Evolutionary conservation across 2,113 vertebrate genomes (phyloP).

Genomic region (Ictalurus furcatus): DNA sequence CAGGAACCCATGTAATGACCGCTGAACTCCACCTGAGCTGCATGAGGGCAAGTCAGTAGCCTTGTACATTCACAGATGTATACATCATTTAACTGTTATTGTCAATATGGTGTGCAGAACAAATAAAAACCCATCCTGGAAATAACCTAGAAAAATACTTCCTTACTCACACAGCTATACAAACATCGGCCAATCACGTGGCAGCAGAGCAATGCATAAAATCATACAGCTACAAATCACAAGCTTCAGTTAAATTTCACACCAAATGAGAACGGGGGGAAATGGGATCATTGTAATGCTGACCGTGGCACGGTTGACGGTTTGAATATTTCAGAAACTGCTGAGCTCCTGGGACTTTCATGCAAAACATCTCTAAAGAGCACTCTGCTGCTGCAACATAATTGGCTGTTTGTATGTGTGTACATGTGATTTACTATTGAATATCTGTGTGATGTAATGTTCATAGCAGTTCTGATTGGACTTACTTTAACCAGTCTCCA

Average conservation of each 20-base stretch:
- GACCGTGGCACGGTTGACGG: not conserved
- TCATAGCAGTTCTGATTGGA: constrained; percentile 22
- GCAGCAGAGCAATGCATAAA: not conserved
- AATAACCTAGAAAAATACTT: not conserved
- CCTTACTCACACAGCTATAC: too few species aligned
- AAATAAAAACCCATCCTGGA: not conserved
- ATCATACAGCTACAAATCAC: not conserved
- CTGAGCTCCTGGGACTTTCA: not conserved
- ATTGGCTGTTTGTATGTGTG: not conserved
- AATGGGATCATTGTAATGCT: not conserved
- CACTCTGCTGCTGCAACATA: not conserved
- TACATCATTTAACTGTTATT: not conserved
- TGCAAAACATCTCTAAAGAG: not conserved
- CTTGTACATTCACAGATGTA: not conserved
- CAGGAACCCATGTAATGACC: not conserved
- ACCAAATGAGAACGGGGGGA: not conserved
- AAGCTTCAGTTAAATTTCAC: not conserved
- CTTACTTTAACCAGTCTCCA: constrained; percentile 92
- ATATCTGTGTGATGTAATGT: not conserved
- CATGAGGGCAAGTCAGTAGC: not conserved
- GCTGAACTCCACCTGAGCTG: not conserved
- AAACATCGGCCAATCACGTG: not conserved
- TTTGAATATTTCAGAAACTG: not conserved
- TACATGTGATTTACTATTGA: not conserved
- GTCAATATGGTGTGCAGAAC: not conserved